Base-by-base conservation (phyloP, 2,113 vertebrate genomes). In the Cinclus mexicanus region DNA sequence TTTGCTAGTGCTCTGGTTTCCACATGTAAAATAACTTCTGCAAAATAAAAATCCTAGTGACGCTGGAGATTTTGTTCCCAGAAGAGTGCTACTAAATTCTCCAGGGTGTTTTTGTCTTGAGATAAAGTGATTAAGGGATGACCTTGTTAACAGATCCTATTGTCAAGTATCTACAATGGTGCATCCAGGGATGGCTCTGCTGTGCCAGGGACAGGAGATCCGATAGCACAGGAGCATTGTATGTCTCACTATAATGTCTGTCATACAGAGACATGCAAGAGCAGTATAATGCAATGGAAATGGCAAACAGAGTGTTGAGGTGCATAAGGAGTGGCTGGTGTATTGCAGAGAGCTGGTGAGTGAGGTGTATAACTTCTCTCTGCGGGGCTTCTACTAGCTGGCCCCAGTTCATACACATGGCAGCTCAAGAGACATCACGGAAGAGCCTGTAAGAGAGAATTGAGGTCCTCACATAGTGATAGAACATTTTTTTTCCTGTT, bases 321-420 rank as follows among this genome's bases (percentile, higher is more conserved):
- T 7, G n/a, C 1, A 1, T 6, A 29, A 68, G 53, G 55, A 89
- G 59, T 12, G 44, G 37, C 68, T 52, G 50, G 50, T 17, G 50
- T 8, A 19, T 4, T 49, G 55, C 42, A 75, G 88, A 41, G 77
- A 14, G 28, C 53, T 37, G 67, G 13, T 24, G 29, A 41, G n/a
- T 31, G 26, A 14, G 63, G 29, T 10, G n/a, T 24, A 37, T 15
- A 10, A 67, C 11, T n/a, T 20, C 22, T 14, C n/a, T n/a, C 57
- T 1, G 0, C 1, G 17, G 31, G 23, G 4, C 14, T 39, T n/a
- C 74, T n/a, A 24, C 7, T 61, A 63, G 17, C 61, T 74, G 37
- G 42, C 41, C 59, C 31, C 33, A 39, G 37, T 68, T 65, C 0
- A 0, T 7, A 22, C 49, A 29, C 1, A 1, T 23, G n/a, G 55